Base-by-base conservation (phyloP, 2,113 vertebrate species). In the Zosterops borbonicus region DNA sequence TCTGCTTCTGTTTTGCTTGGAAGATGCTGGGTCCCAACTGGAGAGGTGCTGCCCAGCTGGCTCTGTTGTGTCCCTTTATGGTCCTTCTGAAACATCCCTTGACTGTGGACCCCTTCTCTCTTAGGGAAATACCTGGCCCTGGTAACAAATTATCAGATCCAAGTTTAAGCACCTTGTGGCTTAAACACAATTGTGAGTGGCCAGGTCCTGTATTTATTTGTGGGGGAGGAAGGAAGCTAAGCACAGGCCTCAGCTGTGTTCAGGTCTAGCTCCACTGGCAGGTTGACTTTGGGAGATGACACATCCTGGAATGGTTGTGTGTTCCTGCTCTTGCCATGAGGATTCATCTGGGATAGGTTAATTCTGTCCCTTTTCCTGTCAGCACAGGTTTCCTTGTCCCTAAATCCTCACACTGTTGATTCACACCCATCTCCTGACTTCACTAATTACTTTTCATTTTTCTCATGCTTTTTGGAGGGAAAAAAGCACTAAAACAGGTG, bases 31-130 rank as follows among this genome's bases (percentile, higher is more conserved):
- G 11, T 23, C 19, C 17, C 69, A 29, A 1, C 8, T 22, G 23
- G 27, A 29, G 49, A 35, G 62, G 5, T 1, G 6, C 9, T 80
- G 18, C 4, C 5, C 18, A 80, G 27, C 21, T 53, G 25, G 18
- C 9, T 58, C 2, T 14, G 5, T 33, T 69, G 4, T 31, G 7
- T 60, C 14, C 15, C n/a, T n/a, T n/a, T n/a, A n/a, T n/a, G n/a
- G n/a, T n/a, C n/a, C n/a, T n/a, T n/a, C n/a, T n/a, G n/a, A n/a
- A n/a, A n/a, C n/a, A n/a, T 60, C 14, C 15, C 13, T 42, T 52
- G 23, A 0, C 3, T 35, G 8, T 44, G 52, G 9, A 12, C 3
- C 37, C 9, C 19, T 11, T 4, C 1, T 52, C 19, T 21, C 22
- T 75, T 25, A 41, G 46, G 50, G 27, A 64, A 64, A 3, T 20